Evolutionary conservation across 2,888 invertebrate genomes (phyloP), one percentile per base, ranked within the genome.

Genomic region (Eumacrocentrus americanus): DNA sequence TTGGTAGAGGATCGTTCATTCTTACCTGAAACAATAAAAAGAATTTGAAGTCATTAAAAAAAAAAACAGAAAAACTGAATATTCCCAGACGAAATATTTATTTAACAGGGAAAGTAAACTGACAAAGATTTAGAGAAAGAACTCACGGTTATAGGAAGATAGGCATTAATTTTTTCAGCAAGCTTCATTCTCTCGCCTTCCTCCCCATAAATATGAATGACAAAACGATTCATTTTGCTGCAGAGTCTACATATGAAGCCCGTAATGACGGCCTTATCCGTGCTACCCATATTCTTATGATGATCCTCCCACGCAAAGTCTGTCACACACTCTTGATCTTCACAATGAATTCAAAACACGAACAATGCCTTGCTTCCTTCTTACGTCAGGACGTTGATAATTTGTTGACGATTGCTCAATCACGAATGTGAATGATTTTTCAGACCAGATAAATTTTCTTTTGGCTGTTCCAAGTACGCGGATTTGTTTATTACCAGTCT

Each of bases 231-330:
- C 88, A 91, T 91, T 84, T 91, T 91, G 29, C 92, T 92, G 81
- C 93, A 93, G 63, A 93, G 84, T 75, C 92, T 87, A 82, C 93
- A 93, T 75, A 93, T 88, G 83, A 91, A 93, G 68, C 92, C 92
- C 53, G 91, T 90, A 74, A 92, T 86, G 69, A 91, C 86, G 54
- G 91, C 92, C 82, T 88, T 88, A 71, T 90, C 91, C 72, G 91
- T 87, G 77, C 92, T 92, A 48, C 93, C 93, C 93, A 93, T 92
- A 73, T 72, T 82, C 9, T 9, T 29, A 9, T 29, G 29, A 29
- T 59, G 22, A 20, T 14, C 16, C 53, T 51, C 42, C 58, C 25
- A 55, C 60, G 46, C 64, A 51, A 64, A 44, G 29, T 20, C 50
- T 62, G 59, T 65, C 56, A 52, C 59, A 25, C 25, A 50, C 38